phyloP scores from a whole-genome alignment of 2,888 invertebrate species.

The Drosophila diplacantha region DNA sequence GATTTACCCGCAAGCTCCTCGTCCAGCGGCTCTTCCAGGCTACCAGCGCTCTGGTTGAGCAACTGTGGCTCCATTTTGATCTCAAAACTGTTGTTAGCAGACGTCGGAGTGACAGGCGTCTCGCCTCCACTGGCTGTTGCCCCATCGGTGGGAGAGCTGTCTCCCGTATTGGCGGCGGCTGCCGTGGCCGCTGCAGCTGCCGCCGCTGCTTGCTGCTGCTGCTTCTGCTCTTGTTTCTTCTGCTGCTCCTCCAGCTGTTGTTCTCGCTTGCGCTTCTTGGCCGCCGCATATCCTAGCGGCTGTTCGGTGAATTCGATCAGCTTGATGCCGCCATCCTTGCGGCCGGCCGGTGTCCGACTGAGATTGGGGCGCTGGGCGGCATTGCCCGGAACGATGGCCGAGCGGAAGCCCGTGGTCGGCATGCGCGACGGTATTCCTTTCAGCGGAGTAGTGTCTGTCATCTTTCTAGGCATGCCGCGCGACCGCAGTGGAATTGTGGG shows the following conservation, averaged over 20 bases:
- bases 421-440: constrained; percentile 93
- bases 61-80: constrained; percentile 68
- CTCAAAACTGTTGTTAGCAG: constrained; percentile 67
- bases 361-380: constrained; percentile 79
- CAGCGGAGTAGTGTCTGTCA: constrained; percentile 96
- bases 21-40: constrained; percentile 57
- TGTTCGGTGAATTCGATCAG: constrained; percentile 95
- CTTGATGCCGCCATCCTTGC: constrained; percentile 95
- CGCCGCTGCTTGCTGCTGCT: constrained; percentile 75
- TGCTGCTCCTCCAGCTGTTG: constrained; percentile 84
- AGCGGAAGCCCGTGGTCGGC: constrained; percentile 83
- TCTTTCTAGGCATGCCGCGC: constrained; percentile 94
- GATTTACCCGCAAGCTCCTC: constrained; percentile 61
- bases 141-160: constrained; percentile 55
- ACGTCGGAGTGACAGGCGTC: constrained; percentile 75
- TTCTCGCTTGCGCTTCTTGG: constrained; percentile 91
- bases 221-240: constrained; percentile 81
- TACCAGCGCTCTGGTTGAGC: constrained; percentile 55
- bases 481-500: constrained; percentile 93
- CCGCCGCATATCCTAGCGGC: constrained; percentile 89
- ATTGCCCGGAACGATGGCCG: constrained; percentile 76
- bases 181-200: constrained; percentile 71
- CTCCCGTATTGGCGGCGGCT: constrained; percentile 45
- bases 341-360: constrained; percentile 82
- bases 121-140: constrained; percentile 48